Conservation (phyloP, 2,113 vertebrate genomes). For the Lipotes vexillifer region DNA sequence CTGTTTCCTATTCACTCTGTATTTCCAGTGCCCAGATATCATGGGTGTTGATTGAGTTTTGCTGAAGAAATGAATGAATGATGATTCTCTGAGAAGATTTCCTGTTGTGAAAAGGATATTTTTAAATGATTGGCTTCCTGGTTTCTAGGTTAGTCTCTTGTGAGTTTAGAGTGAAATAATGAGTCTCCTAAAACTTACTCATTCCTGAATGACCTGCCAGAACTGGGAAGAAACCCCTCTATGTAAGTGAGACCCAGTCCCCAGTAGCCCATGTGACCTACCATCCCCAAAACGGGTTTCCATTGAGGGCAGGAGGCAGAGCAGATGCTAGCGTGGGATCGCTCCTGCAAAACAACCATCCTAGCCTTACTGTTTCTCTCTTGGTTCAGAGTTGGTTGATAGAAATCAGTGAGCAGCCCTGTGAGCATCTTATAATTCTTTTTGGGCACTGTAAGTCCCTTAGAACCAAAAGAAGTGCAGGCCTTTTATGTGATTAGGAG, state of each 20-base stretch:
- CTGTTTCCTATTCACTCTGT: background rate
- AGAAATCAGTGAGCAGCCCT: background rate
- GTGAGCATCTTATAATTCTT: background rate
- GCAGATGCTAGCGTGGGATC: no score
- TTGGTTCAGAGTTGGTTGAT: background rate
- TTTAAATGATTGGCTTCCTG: background rate
- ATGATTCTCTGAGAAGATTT: background rate
- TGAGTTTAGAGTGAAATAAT: background rate
- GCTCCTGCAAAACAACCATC: fast-evolving
- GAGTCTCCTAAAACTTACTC: background rate
- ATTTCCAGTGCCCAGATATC: background rate
- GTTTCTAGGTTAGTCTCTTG: background rate
- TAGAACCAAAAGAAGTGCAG: background rate
- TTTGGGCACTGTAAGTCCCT: background rate
- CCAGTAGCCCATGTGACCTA: background rate
- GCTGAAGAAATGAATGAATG: background rate
- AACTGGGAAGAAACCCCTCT: background rate
- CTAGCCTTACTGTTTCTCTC: background rate
- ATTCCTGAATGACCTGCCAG: background rate
- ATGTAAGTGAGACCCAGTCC: background rate
- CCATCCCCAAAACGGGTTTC: background rate
- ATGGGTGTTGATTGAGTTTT: background rate
- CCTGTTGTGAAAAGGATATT: background rate
- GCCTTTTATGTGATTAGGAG: background rate
- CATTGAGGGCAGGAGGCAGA: background rate